Percentiles rank a stretch among this genome's conserved stretches.
Evolutionary conservation across 2,797 vertebrate species (phyloP).

Genomic region (Cetoscarus ocellatus): DNA sequence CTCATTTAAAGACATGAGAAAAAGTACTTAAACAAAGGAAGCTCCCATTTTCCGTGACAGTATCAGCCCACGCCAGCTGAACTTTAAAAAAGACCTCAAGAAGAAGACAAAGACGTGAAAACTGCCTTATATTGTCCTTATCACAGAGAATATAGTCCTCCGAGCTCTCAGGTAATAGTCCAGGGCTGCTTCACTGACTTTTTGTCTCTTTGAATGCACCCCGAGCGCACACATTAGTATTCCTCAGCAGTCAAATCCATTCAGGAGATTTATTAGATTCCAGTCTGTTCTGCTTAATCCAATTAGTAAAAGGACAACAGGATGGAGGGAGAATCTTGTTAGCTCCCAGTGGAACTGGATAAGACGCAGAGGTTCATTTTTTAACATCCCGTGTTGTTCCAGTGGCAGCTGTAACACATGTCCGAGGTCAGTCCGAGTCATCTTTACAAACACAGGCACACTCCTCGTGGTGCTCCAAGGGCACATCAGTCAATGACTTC

Average conservation of each 20-base stretch:
- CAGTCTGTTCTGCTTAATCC: slow-evolving; percentile 72
- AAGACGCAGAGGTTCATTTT: slow-evolving; percentile 57
- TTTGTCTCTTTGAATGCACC: slow-evolving; percentile 58
- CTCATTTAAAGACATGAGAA: slow-evolving; percentile 56
- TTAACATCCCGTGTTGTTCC: slow-evolving; percentile 41
- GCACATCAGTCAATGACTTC: slow-evolving; percentile 94
- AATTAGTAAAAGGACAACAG: slow-evolving; percentile 73
- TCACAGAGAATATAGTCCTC: slow-evolving; percentile 61
- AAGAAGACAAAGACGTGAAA: slow-evolving; percentile 28
- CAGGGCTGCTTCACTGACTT: slow-evolving; percentile 65
- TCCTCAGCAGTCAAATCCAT: slow-evolving; percentile 72
- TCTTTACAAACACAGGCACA: slow-evolving; percentile 95
- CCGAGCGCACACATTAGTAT: slow-evolving; percentile 59
- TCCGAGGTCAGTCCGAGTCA: slow-evolving; percentile 84
- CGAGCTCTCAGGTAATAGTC: slow-evolving; percentile 52
- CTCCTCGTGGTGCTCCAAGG: slow-evolving; percentile 97
- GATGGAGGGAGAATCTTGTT: slow-evolving; percentile 67
- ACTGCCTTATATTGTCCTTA: slow-evolving; percentile 36
- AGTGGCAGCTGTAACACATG: slow-evolving; percentile 44
- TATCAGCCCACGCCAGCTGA: slow-evolving; percentile 60
- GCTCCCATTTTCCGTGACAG: slow-evolving; percentile 66
- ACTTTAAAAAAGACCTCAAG: slow-evolving; percentile 51
- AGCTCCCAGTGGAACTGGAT: slow-evolving; percentile 59
- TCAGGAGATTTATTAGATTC: slow-evolving; percentile 70
- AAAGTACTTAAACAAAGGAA: slow-evolving; percentile 62